Evolutionary conservation across 2,888 invertebrate genomes (phyloP), one percentile per base, ranked within the genome.

Genomic region (Drosophila emarginata): DNA sequence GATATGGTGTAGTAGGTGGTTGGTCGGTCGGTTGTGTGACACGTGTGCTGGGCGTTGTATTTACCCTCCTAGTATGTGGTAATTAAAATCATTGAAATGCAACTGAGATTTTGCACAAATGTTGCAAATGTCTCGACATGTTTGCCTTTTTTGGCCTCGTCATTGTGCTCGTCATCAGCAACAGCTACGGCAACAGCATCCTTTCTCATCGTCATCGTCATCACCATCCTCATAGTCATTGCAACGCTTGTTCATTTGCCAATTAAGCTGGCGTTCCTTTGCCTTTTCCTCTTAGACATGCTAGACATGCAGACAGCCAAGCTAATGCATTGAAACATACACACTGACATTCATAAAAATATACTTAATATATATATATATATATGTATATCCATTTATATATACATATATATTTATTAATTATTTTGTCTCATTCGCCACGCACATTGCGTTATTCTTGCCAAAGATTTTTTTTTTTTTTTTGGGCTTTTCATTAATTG

Each of bases 171-270:
- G 40, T 45, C 59, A 26, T 50, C 59, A 50, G 14, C 64, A 36
- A 6, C 56, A 21, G 14, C 39, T 11, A 26, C 11, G 2, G 4
- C 54, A 32, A 21, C 23, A 11, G 7, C 40, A 23, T 57, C 28
- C 53, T n/a, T 26, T 18, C 9, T 21, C 50, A 4, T 77, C 64
- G 63, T 69, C 67, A 45, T 62, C 37, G 23, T 9, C 57, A 37
- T 57, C 40, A 23, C 65, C 77, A 79, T 32, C 52, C 23, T 26
- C 52, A 9, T 75, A 59, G 64, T 67, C 67, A 50, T 63, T 23
- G 59, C 23, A 21, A 28, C 45, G 40, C 54, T 70, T 79, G 71
- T 78, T 83, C 84, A 86, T 80, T 86, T 87, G 78, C 87, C 87
- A 87, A 87, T 81, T 86, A 81, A 80, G 76, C 80, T 45, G 21